A percentile compares a stretch with the other conserved stretches of the same genome.
These are phyloP conservation scores for Patiria pectinifera DNA, from an alignment of 53 echinoderm and acorn worm species.

Conservation along the genomic window DNA sequence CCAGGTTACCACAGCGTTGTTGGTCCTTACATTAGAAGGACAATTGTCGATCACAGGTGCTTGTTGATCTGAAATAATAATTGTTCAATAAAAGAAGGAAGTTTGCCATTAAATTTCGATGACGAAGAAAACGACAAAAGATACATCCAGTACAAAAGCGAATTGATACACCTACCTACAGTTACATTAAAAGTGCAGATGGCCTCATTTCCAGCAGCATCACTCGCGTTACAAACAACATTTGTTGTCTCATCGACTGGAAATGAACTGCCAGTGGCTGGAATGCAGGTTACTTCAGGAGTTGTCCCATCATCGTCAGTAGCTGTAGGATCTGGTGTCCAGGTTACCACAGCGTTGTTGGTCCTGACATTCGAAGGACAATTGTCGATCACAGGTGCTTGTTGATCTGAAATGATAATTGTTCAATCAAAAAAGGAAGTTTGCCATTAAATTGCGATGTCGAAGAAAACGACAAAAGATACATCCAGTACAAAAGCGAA, in stretches of 20 bases:
- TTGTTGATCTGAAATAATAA: no score
- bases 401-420: not conserved
- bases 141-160: no score
- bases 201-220: not conserved
- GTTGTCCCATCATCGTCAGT: not conserved
- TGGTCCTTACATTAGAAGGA: no score
- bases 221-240: not conserved
- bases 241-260: not conserved
- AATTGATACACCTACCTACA: not conserved
- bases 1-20: no score
- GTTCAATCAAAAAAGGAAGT: no score
- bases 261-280: not conserved
- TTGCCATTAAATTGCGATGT: no score
- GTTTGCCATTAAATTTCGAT: no score
- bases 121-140: no score
- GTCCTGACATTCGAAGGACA: not conserved
- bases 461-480: no score
- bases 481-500: no score
- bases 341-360: not conserved
- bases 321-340: not conserved
- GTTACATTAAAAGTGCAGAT: not conserved
- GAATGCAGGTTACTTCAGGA: not conserved
- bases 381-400: not conserved
- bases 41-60: no score
- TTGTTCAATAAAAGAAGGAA: no score